phyloP scores from a whole-genome alignment of 1,140 invertebrate genomes.

The Amphibalanus amphitrite region DNA sequence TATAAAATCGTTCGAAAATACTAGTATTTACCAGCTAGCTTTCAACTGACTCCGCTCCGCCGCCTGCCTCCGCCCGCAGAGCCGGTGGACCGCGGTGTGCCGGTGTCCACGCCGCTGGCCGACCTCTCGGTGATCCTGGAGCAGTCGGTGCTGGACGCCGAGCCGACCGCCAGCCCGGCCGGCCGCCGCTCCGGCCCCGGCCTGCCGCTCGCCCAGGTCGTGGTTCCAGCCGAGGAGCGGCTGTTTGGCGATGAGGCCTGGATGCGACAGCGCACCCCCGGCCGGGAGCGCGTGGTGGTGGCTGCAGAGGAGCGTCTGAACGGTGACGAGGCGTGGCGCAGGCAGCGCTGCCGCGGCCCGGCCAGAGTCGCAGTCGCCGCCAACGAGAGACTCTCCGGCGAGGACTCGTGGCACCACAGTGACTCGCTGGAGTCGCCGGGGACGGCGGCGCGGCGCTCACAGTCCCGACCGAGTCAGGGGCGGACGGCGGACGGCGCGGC shows the following conservation, averaged over 20 bases:
- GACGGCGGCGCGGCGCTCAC: too few relatives aligned
- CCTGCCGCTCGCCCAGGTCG: too few relatives aligned
- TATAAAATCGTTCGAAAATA: too few relatives aligned
- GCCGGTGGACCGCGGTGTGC: too few relatives aligned
- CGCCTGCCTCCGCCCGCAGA: background rate
- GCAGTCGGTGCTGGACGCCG: background rate
- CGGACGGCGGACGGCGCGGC: too few relatives aligned
- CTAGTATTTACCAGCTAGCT: too few relatives aligned
- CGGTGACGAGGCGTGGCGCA: background rate
- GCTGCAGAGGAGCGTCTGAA: background rate
- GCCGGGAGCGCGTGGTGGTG: background rate
- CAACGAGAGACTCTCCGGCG: background rate
- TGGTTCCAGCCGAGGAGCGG: too few relatives aligned
- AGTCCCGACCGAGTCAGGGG: background rate
- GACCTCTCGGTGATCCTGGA: background rate
- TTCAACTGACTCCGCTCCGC: too few relatives aligned
- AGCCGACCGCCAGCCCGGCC: background rate
- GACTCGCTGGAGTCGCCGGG: background rate
- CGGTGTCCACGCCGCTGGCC: background rate
- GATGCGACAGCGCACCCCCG: background rate
- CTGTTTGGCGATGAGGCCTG: too few relatives aligned
- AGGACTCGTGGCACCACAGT: background rate
- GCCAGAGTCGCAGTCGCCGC: background rate
- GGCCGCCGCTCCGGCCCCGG: too few relatives aligned
- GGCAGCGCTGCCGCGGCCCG: background rate